These are phyloP conservation scores for Petrophora chlorosata DNA, from an alignment of 2,888 invertebrate species.

Conservation along the genomic window DNA sequence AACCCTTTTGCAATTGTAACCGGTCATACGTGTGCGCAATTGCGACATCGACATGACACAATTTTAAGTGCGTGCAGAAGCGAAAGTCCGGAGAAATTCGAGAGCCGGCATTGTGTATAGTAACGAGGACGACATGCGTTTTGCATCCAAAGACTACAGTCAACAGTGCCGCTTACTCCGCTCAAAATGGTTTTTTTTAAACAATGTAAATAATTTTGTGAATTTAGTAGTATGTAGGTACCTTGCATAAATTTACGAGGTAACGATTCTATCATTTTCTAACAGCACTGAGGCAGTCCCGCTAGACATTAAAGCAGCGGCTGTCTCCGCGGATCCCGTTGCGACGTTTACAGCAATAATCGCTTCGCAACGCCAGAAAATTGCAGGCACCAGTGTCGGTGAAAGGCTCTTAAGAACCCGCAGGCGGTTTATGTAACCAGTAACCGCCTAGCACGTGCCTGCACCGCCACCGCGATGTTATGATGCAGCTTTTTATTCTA, in stretches of 20 bases:
- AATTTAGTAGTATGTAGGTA: too few species aligned
- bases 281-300: constrained; percentile 12
- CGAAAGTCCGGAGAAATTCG: constrained; percentile 67
- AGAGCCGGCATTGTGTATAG: constrained; percentile 40
- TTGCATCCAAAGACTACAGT: constrained; percentile 1
- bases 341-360: constrained; percentile 57
- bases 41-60: constrained; percentile 52
- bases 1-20: constrained; percentile 45
- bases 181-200: too few species aligned
- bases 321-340: constrained; percentile 48
- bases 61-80: constrained; percentile 47
- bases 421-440: constrained; percentile 61
- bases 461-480: constrained; percentile 24
- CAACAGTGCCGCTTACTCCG: neutral
- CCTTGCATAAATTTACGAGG: neutral
- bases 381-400: constrained; percentile 60
- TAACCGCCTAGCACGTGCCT: constrained; percentile 47
- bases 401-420: constrained; percentile 61
- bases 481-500: constrained; percentile 40
- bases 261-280: neutral
- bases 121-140: constrained; percentile 32
- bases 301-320: constrained; percentile 29
- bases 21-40: constrained; percentile 44
- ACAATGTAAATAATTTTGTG: too few species aligned
- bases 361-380: constrained; percentile 58